These are phyloP conservation scores for Myanophis thanlyinensis DNA, from an alignment of 2,113 vertebrate species.

Conservation along the genomic window DNA sequence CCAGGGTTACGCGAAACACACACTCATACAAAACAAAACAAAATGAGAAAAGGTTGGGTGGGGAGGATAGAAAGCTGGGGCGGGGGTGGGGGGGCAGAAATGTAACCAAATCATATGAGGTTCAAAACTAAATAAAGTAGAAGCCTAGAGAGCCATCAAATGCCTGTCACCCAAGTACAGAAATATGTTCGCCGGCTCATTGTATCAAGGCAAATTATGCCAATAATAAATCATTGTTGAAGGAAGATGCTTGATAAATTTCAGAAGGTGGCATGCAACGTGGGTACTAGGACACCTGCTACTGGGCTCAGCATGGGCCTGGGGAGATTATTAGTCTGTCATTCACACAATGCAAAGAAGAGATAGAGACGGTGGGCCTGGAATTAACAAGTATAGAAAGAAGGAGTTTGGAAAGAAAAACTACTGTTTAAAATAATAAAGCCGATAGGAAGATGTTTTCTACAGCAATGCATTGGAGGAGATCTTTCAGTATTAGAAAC, in stretches of 20 bases:
- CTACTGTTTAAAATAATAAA: conserved; percentile 14
- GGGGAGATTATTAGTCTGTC: conserved; percentile 73
- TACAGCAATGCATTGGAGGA: background rate
- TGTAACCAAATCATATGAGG: conserved; percentile 68
- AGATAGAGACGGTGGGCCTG: background rate
- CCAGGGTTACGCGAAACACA: conserved; percentile 69
- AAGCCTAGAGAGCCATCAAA: conserved; percentile 56
- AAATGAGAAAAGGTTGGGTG: conserved; percentile 61
- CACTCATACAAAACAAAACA: conserved; percentile 68
- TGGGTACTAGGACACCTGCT: conserved; percentile 66
- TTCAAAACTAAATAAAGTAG: conserved; percentile 66
- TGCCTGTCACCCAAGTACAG: conserved; percentile 55
- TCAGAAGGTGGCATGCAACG: conserved; percentile 60
- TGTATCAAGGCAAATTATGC: conserved; percentile 70
- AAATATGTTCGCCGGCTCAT: conserved; percentile 53
- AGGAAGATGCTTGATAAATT: conserved; percentile 72
- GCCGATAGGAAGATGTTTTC: conserved; percentile 11
- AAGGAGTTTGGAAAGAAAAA: conserved; percentile 30
- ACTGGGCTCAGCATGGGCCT: conserved; percentile 49
- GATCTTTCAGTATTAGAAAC: conserved; percentile 7
- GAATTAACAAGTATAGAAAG: conserved; percentile 43
- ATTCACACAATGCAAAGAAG: conserved; percentile 44
- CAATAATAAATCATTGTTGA: conserved; percentile 77
- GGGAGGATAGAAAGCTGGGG: conserved; percentile 41
- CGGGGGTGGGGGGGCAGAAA: background rate